Base-by-base conservation (phyloP, 2,888 invertebrate species). In the Plagiodera versicolora region DNA sequence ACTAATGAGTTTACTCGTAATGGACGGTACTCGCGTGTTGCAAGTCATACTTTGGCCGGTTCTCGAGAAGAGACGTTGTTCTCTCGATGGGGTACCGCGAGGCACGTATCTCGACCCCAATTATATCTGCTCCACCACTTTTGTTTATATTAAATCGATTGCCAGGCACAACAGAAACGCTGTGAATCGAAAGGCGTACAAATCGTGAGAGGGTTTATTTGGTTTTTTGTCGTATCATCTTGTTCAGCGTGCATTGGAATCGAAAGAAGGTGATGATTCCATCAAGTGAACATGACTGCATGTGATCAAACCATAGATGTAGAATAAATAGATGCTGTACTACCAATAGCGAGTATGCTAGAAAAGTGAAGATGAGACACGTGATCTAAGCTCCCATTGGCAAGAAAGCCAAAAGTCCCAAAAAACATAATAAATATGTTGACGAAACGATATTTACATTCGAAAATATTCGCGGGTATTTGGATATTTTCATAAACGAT, bases 1-100 rank as follows among this genome's bases (percentile, higher is more conserved):
- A 76, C 78, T 79, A 79, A 79, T 79, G 78, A 79, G 76, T 78
- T 77, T 75, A 74, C 74, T 73, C 73, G 73, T 77, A 77, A 76
- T 76, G 75, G 76, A 73, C 70, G 68, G 70, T 70, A 69, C 67
- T 73, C 72, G 73, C 73, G 73, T 74, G 76, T 71, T 77, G 77
- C 77, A 77, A 78, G 77, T 77, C 76, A 77, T 77, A 77, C 72
- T 70, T 64, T 67, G 70, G 72, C 72, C 72, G 71, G 74, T 73
- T 74, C 58, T 35, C 44, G 44, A 44, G 16, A 44, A 44, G 49
- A 16, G 24, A 49, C 5, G 28, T n/a, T 49, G 16, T 30, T 28
- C 32, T 28, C 51, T 51, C 51, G 51, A 47, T 39, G 57, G 50
- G 45, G 50, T 50, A 60, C 53, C 18, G 46, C 18, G 45, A 20